phyloP scores from a whole-genome alignment of 2,888 invertebrate genomes.

The Agelastica alni region DNA sequence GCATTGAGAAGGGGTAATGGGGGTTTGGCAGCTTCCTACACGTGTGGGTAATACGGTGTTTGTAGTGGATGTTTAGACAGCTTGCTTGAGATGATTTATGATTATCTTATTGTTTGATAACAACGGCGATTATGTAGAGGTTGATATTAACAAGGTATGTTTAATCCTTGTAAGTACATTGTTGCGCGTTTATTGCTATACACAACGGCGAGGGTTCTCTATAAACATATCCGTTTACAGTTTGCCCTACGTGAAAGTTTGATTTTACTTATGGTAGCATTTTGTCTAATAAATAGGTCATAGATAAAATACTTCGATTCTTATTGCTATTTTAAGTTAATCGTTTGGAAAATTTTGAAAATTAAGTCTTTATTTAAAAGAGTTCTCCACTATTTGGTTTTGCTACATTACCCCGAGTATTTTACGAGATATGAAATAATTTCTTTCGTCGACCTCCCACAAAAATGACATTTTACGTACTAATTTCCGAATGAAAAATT shows the following conservation, averaged over 20 bases:
- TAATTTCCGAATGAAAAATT: too few relatives aligned
- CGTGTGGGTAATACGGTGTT: conserved; percentile 16
- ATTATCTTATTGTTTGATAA: conserved; percentile 46
- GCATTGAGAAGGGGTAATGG: neutral
- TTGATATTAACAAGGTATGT: conserved; percentile 36
- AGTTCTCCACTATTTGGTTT: too few relatives aligned
- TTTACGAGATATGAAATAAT: too few relatives aligned
- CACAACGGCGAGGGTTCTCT: neutral
- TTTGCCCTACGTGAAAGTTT: conserved; percentile 3
- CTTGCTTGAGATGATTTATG: conserved; percentile 46
- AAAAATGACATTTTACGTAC: too few relatives aligned
- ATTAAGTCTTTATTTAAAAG: too few relatives aligned
- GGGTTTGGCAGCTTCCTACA: neutral
- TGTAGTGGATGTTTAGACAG: conserved; percentile 46
- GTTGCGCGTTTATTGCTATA: conserved; percentile 24
- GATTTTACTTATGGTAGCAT: conserved; percentile 15
- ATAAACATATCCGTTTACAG: neutral
- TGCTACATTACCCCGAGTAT: too few relatives aligned
- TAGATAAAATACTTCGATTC: neutral
- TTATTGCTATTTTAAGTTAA: conserved; percentile 2
- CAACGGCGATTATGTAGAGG: conserved; percentile 41
- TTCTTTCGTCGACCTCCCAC: too few relatives aligned
- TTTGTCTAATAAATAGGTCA: neutral
- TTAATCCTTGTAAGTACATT: conserved; percentile 31
- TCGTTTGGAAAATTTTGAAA: conserved; percentile 7